These are phyloP conservation scores for Anguilla anguilla DNA, from an alignment of 2,797 vertebrate genomes.

Conservation along the genomic window DNA sequence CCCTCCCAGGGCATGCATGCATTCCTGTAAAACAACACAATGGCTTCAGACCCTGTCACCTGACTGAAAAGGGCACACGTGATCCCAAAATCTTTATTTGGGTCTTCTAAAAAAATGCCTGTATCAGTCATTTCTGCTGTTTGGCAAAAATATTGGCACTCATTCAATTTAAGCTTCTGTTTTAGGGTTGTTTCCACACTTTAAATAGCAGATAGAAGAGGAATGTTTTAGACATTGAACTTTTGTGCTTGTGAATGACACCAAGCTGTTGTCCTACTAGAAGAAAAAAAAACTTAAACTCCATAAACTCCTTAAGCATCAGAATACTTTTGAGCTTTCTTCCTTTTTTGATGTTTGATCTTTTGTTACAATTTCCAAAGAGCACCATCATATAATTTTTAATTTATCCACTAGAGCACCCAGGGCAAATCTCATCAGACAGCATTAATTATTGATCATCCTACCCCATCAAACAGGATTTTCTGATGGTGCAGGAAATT, in stretches of 20 bases:
- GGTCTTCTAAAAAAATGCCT: neutral
- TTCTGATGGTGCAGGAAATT: neutral
- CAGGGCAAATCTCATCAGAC: neutral
- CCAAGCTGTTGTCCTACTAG: too few relatives aligned
- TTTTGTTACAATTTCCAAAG: too few relatives aligned
- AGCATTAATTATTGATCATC: neutral
- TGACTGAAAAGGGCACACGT: constrained; percentile 29
- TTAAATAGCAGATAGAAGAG: neutral
- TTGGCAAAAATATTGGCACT: neutral
- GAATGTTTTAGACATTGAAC: neutral
- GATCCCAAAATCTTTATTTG: constrained; percentile 37
- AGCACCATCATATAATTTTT: too few relatives aligned
- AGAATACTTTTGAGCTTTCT: too few relatives aligned
- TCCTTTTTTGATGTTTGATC: too few relatives aligned
- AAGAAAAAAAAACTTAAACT: too few relatives aligned
- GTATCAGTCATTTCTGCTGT: neutral
- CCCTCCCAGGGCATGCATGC: constrained; percentile 46
- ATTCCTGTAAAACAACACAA: constrained; percentile 47
- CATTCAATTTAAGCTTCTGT: too few relatives aligned
- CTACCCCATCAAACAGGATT: neutral
- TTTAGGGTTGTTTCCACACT: neutral
- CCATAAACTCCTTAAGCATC: too few relatives aligned
- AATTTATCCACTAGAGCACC: too few relatives aligned
- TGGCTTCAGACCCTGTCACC: constrained; percentile 54
- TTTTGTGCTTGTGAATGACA: neutral